A percentile compares a stretch with the other conserved stretches of the same genome.
phyloP scores from a whole-genome alignment of 2,797 vertebrate species.

The Euthynnus affinis region DNA sequence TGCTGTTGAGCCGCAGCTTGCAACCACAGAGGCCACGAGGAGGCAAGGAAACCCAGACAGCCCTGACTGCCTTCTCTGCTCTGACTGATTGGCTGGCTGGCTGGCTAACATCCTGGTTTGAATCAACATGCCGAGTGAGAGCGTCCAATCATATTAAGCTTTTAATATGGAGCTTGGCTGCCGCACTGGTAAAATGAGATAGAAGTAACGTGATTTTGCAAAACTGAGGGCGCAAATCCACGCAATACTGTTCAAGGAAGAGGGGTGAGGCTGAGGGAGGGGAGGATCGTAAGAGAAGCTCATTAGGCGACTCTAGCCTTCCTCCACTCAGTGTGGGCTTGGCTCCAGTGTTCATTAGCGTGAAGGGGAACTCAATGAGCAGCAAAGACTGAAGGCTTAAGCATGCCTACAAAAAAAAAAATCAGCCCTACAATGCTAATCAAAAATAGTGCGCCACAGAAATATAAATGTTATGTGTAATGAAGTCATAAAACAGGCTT shows the following conservation, averaged over 20 bases:
- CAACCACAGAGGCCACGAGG: conserved; percentile 54
- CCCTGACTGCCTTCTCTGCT: conserved; percentile 47
- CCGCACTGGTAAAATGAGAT: conserved; percentile 45
- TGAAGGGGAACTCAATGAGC: conserved; percentile 79
- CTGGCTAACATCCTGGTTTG: conserved; percentile 52
- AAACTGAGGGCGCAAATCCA: conserved; percentile 32
- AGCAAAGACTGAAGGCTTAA: conserved; percentile 74
- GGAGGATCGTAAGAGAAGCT: conserved; percentile 75
- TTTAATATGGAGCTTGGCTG: conserved; percentile 62
- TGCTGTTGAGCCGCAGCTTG: conserved; percentile 56
- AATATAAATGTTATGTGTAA: conserved; percentile 83
- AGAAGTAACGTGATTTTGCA: conserved; percentile 43
- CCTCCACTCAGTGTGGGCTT: conserved; percentile 77
- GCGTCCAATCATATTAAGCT: conserved; percentile 56
- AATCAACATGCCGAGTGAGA: conserved; percentile 54
- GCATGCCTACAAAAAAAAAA: conserved; percentile 69
- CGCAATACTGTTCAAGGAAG: conserved; percentile 50
- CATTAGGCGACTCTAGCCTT: conserved; percentile 81
- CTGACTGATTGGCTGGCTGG: conserved; percentile 58
- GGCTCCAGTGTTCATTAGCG: conserved; percentile 81
- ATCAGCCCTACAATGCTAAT: conserved; percentile 79
- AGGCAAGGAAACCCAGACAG: conserved; percentile 61
- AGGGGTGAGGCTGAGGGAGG: conserved; percentile 56
- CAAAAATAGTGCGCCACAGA: conserved; percentile 76
- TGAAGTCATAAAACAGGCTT: conserved; percentile 83